phyloP scores from a whole-genome alignment of 2,888 invertebrate species.

The Cerceris rybyensis region DNA sequence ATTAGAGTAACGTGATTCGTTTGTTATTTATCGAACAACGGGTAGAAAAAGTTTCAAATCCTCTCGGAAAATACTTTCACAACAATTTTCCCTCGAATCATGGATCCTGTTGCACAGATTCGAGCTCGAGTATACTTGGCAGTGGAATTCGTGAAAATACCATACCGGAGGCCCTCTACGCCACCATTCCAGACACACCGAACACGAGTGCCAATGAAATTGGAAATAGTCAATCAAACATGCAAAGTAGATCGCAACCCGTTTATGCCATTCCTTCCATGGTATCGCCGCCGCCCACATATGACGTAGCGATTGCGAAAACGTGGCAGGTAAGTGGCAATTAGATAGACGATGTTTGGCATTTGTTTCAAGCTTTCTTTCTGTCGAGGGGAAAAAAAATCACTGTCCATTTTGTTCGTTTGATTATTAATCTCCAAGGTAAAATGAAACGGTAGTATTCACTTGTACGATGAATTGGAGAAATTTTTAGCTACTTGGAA shows the following conservation, averaged over 20 bases:
- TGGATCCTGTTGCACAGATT: constrained; percentile 64
- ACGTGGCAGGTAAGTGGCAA: constrained; percentile 76
- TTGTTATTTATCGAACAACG: too few species aligned
- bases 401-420: too few species aligned
- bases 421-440: too few species aligned
- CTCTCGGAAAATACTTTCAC: too few species aligned
- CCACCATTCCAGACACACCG: constrained; percentile 74
- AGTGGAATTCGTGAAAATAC: constrained; percentile 72
- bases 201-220: constrained; percentile 64
- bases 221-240: constrained; percentile 60
- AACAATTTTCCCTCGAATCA: background rate
- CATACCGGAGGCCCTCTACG: constrained; percentile 76
- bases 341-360: background rate
- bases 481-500: too few species aligned
- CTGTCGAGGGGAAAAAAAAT: too few species aligned
- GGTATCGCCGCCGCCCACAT: constrained; percentile 80
- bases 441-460: too few species aligned
- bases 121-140: constrained; percentile 73
- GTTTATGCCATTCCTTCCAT: constrained; percentile 78
- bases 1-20: too few species aligned
- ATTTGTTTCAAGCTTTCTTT: background rate
- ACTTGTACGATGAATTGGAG: too few species aligned
- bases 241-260: constrained; percentile 68
- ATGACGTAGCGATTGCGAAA: constrained; percentile 79
- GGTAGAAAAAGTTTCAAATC: too few species aligned